Conservation (phyloP, 1,140 invertebrate genomes). For the Bombus haemorrhoidalis region DNA sequence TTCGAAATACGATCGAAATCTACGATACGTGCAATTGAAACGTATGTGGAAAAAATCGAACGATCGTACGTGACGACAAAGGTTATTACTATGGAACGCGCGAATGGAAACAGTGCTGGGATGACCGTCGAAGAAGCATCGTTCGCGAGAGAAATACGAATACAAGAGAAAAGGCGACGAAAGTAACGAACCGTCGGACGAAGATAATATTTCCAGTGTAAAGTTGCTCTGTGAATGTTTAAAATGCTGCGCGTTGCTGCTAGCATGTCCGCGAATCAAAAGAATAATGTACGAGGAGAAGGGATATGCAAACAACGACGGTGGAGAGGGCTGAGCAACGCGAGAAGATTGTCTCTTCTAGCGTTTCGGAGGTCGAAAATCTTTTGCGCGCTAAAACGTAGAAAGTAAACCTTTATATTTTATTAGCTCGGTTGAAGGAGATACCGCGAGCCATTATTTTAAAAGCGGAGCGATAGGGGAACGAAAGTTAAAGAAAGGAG, state of each 20-base stretch:
- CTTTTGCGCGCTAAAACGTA: background rate
- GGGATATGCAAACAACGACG: background rate
- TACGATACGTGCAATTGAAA: too few species aligned
- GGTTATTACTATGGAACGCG: background rate
- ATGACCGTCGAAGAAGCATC: background rate
- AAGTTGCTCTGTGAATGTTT: too few species aligned
- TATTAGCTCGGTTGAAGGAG: slow-evolving; percentile 6
- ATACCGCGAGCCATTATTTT: slow-evolving; percentile 4
- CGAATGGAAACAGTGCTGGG: background rate
- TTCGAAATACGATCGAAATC: too few species aligned
- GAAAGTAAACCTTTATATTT: slow-evolving; percentile 12
- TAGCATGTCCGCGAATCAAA: background rate
- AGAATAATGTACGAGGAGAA: background rate
- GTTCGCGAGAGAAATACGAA: background rate
- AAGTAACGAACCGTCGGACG: background rate
- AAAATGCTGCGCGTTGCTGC: too few species aligned
- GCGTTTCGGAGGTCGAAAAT: background rate
- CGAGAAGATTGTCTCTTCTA: background rate
- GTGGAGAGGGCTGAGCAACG: background rate
- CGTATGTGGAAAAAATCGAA: too few species aligned
- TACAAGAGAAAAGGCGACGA: background rate
- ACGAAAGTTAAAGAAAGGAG: background rate
- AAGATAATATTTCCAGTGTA: background rate
- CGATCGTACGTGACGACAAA: background rate
- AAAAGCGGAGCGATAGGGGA: background rate